phyloP scores from a whole-genome alignment of 1,140 invertebrate genomes.

The Babylonia areolata region DNA sequence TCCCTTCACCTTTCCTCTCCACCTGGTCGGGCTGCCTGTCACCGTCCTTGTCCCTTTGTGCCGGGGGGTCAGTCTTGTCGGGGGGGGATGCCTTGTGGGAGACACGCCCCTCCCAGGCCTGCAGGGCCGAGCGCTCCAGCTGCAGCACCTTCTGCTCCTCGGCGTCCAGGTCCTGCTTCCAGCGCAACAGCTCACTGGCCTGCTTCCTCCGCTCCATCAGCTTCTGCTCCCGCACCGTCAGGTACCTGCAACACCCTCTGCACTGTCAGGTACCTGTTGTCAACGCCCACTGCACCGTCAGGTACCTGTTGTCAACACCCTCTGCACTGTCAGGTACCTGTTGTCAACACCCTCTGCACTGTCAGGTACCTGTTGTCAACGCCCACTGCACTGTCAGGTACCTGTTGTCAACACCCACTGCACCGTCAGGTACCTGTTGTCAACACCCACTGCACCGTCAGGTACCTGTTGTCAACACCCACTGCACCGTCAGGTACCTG shows the following conservation, averaged over 20 bases:
- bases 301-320: no score
- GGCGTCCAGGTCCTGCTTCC: slow-evolving; percentile 74
- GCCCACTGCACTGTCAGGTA: no score
- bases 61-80: background rate
- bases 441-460: no score
- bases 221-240: slow-evolving; percentile 72
- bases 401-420: no score
- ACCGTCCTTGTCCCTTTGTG: slow-evolving; percentile 3
- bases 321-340: no score
- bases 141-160: slow-evolving; percentile 72
- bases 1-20: slow-evolving; percentile 40
- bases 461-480: no score
- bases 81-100: slow-evolving; percentile 25
- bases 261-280: no score
- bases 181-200: slow-evolving; percentile 73
- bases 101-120: slow-evolving; percentile 51
- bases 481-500: no score
- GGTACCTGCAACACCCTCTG: slow-evolving; percentile 63
- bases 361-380: no score
- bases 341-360: no score
- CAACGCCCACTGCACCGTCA: no score
- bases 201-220: slow-evolving; percentile 71
- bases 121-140: slow-evolving; percentile 71
- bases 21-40: slow-evolving; percentile 4
- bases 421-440: no score